Base-by-base conservation (phyloP, 1,140 invertebrate genomes). In the Heterodera carotae region DNA sequence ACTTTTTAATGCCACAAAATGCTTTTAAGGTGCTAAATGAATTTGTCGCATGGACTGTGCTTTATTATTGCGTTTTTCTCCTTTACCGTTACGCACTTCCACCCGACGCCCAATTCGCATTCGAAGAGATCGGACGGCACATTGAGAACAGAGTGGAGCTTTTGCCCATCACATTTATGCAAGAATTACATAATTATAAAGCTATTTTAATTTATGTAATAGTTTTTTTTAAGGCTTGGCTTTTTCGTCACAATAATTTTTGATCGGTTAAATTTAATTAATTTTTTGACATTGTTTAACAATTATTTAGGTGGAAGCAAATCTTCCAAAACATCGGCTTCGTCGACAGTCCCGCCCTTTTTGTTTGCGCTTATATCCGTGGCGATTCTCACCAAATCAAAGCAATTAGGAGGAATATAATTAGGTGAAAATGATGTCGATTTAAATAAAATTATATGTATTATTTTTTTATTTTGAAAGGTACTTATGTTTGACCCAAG, bases 381-480 rank as follows among this genome's bases (percentile, higher is more conserved):
- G 81, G 81, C 25, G 48, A 69, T 2, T 93, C 95, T 85, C 94
- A 95, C 79, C 91, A 93, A 77, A 93, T 93, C n/a, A 91, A 93
- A 71, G 90, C 95, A 43, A 93, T 95, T 91, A 90, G 94, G 62
- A 88, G 92, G 72, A 90, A 91, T 8, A 85, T 92, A 53, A 91
- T 92, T 90, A 88, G 92, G 72, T 39, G 29, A 74, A 39, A 74
- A n/a, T 36, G 34, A 39, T 64, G 33, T 33, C 2, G 1, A 43
- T 64, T 12, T 8, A n/a, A 33, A 29, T 64, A 18, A 62, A 18
- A 34, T 18, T 66, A 18, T 56, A 56, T 56, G 15, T 56, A 18
- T 15, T 22, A 29, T 29, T 0, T 34, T 22, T 31, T 34, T 66
- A 34, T 22, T 73, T 73, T 70, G 2, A 62, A 74, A 74, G 72